These are phyloP conservation scores for Zelostemma sp. DNA, from an alignment of 1,140 invertebrate genomes.

Conservation along the genomic window DNA sequence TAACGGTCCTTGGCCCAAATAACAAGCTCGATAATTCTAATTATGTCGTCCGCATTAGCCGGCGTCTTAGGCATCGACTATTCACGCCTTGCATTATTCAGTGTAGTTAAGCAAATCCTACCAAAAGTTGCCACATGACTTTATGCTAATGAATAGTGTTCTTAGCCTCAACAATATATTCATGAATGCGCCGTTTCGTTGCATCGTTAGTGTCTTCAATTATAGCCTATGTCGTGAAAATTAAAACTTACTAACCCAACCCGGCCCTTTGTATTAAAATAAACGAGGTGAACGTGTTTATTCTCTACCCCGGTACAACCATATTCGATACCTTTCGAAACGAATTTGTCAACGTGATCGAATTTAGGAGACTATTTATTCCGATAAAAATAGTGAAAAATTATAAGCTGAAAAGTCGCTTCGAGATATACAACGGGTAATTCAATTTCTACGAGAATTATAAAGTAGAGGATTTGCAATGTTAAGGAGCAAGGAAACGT, in stretches of 20 bases:
- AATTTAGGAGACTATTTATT: conserved; percentile 31
- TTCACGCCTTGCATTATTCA: conserved; percentile 30
- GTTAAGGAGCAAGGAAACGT: conserved; percentile 45
- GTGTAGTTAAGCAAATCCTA: conserved; percentile 10
- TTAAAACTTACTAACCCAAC: no score
- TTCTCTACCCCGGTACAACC: no score
- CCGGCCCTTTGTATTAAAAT: no score
- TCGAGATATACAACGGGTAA: conserved; percentile 25
- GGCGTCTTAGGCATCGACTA: conserved; percentile 24
- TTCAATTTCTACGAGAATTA: conserved; percentile 44
- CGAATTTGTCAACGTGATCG: conserved; percentile 24
- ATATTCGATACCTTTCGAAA: no score
- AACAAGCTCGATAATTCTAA: conserved; percentile 30
- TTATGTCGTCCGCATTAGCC: conserved; percentile 26
- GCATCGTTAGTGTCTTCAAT: no score
- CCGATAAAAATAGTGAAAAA: conserved; percentile 28
- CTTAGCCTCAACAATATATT: no score
- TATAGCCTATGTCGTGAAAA: no score
- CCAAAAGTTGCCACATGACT: conserved; percentile 17
- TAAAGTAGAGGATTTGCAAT: conserved; percentile 35
- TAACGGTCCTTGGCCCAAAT: conserved; percentile 35
- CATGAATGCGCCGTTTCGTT: no score
- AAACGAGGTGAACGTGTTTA: no score
- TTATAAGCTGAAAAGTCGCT: conserved; percentile 28
- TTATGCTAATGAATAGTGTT: not conserved